Conservation (phyloP, 2,888 invertebrate species). For the Standfussiana lucernea region DNA sequence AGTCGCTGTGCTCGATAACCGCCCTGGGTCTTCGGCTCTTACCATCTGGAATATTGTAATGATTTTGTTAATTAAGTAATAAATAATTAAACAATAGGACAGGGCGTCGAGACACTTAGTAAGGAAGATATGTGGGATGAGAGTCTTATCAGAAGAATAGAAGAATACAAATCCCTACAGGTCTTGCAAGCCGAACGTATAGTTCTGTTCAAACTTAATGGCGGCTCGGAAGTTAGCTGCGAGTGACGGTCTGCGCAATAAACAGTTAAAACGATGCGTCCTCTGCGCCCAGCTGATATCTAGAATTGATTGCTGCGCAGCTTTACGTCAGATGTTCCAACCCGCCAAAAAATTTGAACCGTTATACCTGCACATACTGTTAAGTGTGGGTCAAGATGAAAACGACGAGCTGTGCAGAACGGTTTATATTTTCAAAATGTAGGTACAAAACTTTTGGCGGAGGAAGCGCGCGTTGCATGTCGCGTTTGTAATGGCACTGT, state of each 20-base stretch:
- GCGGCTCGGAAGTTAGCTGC: not conserved
- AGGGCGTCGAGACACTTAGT: not conserved
- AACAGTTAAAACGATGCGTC: not conserved
- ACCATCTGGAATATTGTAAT: slow-evolving; percentile 91
- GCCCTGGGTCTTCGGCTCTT: slow-evolving; percentile 96
- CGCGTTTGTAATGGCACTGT: no score
- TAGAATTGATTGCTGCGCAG: not conserved
- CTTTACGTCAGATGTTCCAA: not conserved
- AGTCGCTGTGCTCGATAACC: slow-evolving; percentile 94
- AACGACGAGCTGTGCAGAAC: no score
- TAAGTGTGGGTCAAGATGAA: no score
- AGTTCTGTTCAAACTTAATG: not conserved
- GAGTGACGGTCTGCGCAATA: not conserved
- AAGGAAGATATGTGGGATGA: not conserved
- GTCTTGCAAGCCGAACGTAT: not conserved
- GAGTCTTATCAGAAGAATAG: not conserved
- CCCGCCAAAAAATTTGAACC: not conserved
- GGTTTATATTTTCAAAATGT: no score
- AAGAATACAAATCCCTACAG: not conserved
- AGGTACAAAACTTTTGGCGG: no score
- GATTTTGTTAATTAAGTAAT: not conserved
- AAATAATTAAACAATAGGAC: not conserved
- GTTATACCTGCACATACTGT: not conserved
- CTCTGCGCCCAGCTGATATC: not conserved
- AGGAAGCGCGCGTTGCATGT: no score